These are phyloP conservation scores for Aurelia sp. DNA, from an alignment of 30 jellyfish, hydroid and myxozoan genomes.

Conservation along the genomic window DNA sequence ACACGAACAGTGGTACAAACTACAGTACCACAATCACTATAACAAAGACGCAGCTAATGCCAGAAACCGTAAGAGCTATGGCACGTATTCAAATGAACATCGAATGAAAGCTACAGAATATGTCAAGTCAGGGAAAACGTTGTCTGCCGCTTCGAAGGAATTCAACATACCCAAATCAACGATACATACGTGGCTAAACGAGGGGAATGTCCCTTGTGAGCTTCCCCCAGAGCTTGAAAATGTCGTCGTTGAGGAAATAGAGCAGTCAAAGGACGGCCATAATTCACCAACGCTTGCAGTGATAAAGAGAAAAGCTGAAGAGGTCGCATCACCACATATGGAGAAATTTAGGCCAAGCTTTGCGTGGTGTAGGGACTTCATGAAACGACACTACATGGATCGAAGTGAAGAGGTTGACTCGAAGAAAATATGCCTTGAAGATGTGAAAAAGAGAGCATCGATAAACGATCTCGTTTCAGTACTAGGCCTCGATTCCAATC, in stretches of 20 bases:
- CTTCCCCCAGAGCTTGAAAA: constrained; percentile 73
- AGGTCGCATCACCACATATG: constrained; percentile 70
- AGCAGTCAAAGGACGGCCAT: constrained; percentile 60
- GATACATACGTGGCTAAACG: constrained; percentile 80
- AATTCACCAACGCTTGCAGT: constrained; percentile 56
- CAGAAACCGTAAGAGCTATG: constrained; percentile 66
- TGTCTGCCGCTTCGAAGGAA: constrained; percentile 75
- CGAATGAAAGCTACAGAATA: constrained; percentile 73
- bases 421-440: constrained; percentile 39
- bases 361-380: constrained; percentile 85
- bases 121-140: constrained; percentile 68
- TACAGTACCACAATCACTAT: constrained; percentile 74
- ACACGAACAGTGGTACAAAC: constrained; percentile 84
- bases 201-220: constrained; percentile 68
- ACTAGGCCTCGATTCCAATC: constrained; percentile 45
- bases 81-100: constrained; percentile 75
- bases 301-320: constrained; percentile 72
- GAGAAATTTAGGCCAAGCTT: constrained; percentile 75
- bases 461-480: constrained; percentile 62
- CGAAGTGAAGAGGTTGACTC: constrained; percentile 53
- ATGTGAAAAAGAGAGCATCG: constrained; percentile 17
- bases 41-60: constrained; percentile 31
- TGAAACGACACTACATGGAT: constrained; percentile 77
- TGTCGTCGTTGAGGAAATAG: constrained; percentile 62
- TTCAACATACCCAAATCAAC: constrained; percentile 80